Base-by-base conservation (phyloP, 1,140 invertebrate genomes). In the Nymphalis io region DNA sequence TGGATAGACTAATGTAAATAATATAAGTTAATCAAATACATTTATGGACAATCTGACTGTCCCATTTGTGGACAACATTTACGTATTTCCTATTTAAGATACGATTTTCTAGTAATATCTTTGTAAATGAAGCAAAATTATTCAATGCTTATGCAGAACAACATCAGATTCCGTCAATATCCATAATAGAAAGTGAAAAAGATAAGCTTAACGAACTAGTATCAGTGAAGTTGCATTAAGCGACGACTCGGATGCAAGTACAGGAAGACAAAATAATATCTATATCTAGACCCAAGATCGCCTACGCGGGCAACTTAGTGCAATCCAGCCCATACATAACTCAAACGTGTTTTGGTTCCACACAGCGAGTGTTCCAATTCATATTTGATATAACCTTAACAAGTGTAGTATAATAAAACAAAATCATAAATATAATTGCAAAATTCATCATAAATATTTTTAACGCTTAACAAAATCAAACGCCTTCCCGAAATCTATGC, bases 351-450 rank as follows among this genome's bases (percentile, higher is more conserved):
- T 87, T 81, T 60, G 63, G 67, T 74, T 80, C 69, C 58, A 80
- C 70, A 67, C 76, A 42, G 64, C 39, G 73, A 82, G 83, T 82
- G 72, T 82, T 82, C 76, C 75, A 78, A 82, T 81, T 78, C 74
- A 79, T 84, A 83, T 83, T 85, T 83, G 80, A 76, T 71, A 86
- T 82, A 80, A 82, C 80, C 81, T 70, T 51, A 51, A 72, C 70
- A 62, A 67, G 70, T 67, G 27, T 48, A 48, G 6, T 8, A 40
- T 66, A 62, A 66, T 46, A 63, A 33, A 61, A 46, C 40, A 67
- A 62, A 62, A 62, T 67, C 63, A 72, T 66, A 42, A 46, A 44
- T 18, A 5, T 1, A 62, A 51, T 66, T 66, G 55, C 48, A 55
- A 40, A 60, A 51, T 67, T 38, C 27, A 21, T 64, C 39, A 64